A percentile compares a stretch with the other conserved stretches of the same genome.
Evolutionary conservation across 2,888 invertebrate species (phyloP).

Genomic region (Microplitis manilae): DNA sequence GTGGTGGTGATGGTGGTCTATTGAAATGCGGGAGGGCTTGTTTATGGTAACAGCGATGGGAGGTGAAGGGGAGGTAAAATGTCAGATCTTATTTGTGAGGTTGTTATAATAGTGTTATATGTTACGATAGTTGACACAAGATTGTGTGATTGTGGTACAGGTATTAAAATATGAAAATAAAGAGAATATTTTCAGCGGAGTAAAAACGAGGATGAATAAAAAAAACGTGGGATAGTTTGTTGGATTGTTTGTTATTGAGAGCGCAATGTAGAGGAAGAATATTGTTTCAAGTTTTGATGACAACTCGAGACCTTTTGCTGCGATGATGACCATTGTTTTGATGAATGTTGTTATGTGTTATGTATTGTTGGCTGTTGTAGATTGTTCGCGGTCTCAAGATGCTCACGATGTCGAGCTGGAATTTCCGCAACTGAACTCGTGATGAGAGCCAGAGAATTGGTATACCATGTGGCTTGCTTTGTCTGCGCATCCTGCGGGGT

Average conservation of each 20-base stretch:
- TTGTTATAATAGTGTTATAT: conserved; percentile 25
- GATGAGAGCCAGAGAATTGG: conserved; percentile 89
- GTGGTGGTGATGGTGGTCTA: conserved; percentile 39
- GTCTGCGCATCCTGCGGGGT: conserved; percentile 88
- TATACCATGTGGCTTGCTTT: conserved; percentile 93
- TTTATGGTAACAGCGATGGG: neutral
- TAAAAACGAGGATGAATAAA: neutral
- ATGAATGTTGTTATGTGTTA: neutral
- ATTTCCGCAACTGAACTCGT: conserved; percentile 91
- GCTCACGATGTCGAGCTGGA: conserved; percentile 87
- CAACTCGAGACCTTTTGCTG: neutral
- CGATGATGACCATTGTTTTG: neutral
- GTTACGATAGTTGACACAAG: neutral
- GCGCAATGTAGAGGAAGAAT: neutral
- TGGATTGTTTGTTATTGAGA: neutral
- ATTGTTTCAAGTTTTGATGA: neutral
- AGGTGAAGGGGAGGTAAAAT: neutral
- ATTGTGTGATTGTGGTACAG: neutral
- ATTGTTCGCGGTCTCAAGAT: conserved; percentile 88
- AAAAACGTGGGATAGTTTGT: neutral
- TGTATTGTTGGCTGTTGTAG: conserved; percentile 73
- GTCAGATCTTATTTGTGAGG: conserved; percentile 38
- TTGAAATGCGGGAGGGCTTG: conserved; percentile 53
- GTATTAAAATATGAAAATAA: neutral
- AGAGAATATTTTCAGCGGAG: conserved; percentile 14